Conservation (phyloP, 2,888 invertebrate genomes). For the Orthosia gracilis region DNA sequence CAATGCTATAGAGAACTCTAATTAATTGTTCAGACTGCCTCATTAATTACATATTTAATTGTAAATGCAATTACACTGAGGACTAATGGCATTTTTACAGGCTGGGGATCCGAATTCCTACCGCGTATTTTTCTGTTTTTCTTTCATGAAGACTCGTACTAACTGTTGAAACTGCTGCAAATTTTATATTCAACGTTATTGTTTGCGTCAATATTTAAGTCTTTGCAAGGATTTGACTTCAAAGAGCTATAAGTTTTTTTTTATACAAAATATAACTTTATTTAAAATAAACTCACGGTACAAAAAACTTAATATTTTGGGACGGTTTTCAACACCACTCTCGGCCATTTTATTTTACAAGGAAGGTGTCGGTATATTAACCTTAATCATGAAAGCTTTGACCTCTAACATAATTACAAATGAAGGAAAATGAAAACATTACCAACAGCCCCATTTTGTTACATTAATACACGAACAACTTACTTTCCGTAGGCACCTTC, state of each 20-base stretch:
- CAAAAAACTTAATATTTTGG: neutral
- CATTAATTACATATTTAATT: conserved; percentile 78
- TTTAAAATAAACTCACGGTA: neutral
- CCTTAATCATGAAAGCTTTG: conserved; percentile 34
- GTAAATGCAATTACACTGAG: conserved; percentile 70
- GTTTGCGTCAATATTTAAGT: neutral
- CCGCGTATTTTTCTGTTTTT: neutral
- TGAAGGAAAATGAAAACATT: conserved; percentile 28
- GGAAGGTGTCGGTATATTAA: conserved; percentile 21
- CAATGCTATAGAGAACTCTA: conserved; percentile 74
- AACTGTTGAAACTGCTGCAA: too few species aligned
- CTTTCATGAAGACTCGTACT: neutral
- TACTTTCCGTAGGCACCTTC: conserved; percentile 32
- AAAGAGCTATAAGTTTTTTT: neutral
- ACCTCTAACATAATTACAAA: conserved; percentile 30
- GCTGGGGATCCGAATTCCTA: conserved; percentile 22
- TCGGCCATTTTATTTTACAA: conserved; percentile 19
- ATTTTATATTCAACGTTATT: too few species aligned
- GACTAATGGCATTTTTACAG: conserved; percentile 63
- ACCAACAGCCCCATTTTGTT: conserved; percentile 22
- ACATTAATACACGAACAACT: conserved; percentile 44
- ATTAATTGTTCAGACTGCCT: conserved; percentile 76
- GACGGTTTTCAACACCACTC: conserved; percentile 10
- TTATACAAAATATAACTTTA: neutral
- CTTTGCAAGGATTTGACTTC: neutral